Percentiles rank a stretch among this genome's conserved stretches.
phyloP scores from a whole-genome alignment of 1,140 invertebrate species.

The Neodiprion virginianus region DNA sequence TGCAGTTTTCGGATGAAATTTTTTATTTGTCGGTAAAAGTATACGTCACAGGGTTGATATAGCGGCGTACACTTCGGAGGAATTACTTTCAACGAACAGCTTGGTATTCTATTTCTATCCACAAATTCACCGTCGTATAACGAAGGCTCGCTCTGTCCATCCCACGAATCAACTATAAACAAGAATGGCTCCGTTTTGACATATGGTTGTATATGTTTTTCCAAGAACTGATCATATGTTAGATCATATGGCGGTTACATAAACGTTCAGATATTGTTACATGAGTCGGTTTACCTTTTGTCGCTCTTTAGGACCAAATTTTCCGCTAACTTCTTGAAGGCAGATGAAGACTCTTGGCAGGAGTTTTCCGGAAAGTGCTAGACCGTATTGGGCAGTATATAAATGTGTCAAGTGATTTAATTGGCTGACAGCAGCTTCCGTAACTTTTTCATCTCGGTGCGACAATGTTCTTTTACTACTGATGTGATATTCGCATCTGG shows the following conservation, averaged over 20 bases:
- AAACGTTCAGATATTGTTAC: conserved; percentile 20
- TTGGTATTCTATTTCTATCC: conserved; percentile 11
- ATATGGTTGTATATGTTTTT: conserved; percentile 23
- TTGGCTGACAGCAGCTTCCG: conserved; percentile 4
- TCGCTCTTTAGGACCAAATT: conserved; percentile 29
- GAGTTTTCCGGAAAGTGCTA: conserved; percentile 25
- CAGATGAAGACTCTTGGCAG: conserved; percentile 27
- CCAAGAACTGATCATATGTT: conserved; percentile 25
- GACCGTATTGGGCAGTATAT: conserved; percentile 28
- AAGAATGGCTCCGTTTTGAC: conserved; percentile 29
- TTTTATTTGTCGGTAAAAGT: conserved; percentile 39
- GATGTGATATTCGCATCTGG: conserved; percentile 7
- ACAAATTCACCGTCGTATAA: conserved; percentile 28
- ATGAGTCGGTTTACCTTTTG: conserved; percentile 22
- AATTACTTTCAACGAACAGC: conserved; percentile 30
- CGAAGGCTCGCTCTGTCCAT: conserved; percentile 24
- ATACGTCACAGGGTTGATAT: conserved; percentile 34
- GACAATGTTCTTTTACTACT: conserved; percentile 8
- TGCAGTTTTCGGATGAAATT: conserved; percentile 27
- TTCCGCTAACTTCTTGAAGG: conserved; percentile 24
- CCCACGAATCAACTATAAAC: conserved; percentile 33
- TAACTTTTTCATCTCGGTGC: conserved; percentile 14
- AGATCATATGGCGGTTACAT: conserved; percentile 19
- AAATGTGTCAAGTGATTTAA: conserved; percentile 19
- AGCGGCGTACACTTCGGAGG: conserved; percentile 32